These are phyloP conservation scores for Procambarus virginalis DNA, from an alignment of 1,140 invertebrate species.

Conservation along the genomic window DNA sequence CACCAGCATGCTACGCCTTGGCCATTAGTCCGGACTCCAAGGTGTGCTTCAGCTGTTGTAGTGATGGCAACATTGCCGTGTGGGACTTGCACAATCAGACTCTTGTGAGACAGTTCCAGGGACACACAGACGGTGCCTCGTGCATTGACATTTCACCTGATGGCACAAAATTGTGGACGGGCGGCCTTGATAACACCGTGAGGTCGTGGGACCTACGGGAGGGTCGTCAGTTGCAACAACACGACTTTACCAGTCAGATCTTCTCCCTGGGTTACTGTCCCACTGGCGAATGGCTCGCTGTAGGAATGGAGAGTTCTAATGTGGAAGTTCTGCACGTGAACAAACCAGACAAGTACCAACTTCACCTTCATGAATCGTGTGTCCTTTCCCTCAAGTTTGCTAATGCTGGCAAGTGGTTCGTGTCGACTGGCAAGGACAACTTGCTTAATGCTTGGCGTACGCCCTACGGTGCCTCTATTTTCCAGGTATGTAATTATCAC, in stretches of 20 bases:
- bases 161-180: conserved; percentile 96
- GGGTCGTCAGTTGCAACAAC: conserved; percentile 93
- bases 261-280: conserved; percentile 98
- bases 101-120: conserved; percentile 95
- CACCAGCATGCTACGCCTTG: conserved; percentile 97
- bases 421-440: conserved; percentile 99
- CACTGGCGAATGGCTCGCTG: conserved; percentile 97
- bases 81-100: conserved; percentile 96
- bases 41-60: conserved; percentile 96
- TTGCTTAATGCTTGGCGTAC: conserved; percentile 98
- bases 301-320: conserved; percentile 98
- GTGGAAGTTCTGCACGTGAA: conserved; percentile 95
- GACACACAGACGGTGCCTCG: conserved; percentile 97
- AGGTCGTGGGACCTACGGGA: conserved; percentile 97
- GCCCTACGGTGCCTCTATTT: conserved; percentile 98
- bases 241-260: conserved; percentile 96
- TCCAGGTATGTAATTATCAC: conserved; percentile 83
- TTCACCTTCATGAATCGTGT: conserved; percentile 98
- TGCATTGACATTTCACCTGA: conserved; percentile 99
- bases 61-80: conserved; percentile 95
- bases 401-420: conserved; percentile 98
- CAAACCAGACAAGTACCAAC: conserved; percentile 97
- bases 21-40: conserved; percentile 97
- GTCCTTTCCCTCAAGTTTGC: conserved; percentile 98
- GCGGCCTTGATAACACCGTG: conserved; percentile 96